phyloP scores from a whole-genome alignment of 1,140 invertebrate species.

The Drosophila orena region DNA sequence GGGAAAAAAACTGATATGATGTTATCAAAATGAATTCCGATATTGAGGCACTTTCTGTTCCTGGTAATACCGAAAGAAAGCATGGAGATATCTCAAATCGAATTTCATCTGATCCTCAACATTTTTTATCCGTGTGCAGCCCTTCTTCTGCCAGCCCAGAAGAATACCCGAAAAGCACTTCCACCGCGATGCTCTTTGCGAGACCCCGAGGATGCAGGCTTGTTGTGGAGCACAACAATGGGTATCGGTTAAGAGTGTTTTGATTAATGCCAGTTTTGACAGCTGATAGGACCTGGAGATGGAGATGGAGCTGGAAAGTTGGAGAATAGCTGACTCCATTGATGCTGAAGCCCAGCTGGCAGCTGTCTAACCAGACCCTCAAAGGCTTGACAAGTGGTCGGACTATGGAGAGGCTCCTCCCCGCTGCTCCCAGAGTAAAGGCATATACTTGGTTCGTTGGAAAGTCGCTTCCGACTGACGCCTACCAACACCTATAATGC shows the following conservation, averaged over 20 bases:
- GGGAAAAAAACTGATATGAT: neutral
- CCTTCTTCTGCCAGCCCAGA: conserved; percentile 4
- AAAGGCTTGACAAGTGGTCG: neutral
- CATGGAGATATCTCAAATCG: too few relatives aligned
- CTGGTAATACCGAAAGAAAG: too few relatives aligned
- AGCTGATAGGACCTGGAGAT: conserved; percentile 53
- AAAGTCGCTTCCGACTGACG: too few relatives aligned
- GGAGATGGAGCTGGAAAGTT: conserved; percentile 17
- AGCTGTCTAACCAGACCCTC: conserved; percentile 12
- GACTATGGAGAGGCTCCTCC: too few relatives aligned
- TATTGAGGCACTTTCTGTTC: neutral
- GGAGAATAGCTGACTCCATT: conserved; percentile 8
- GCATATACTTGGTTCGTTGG: too few relatives aligned
- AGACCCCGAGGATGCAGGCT: conserved; percentile 11
- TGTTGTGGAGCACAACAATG: conserved; percentile 16
- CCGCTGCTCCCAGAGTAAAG: too few relatives aligned
- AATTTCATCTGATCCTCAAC: too few relatives aligned
- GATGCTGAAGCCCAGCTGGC: conserved; percentile 5
- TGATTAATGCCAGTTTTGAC: conserved; percentile 81
- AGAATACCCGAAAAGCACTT: conserved; percentile 23
- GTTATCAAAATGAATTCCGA: too few relatives aligned
- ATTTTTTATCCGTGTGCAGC: neutral
- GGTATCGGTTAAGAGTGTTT: conserved; percentile 70
- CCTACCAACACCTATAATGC: too few relatives aligned
- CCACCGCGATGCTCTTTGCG: neutral